A percentile compares a stretch with the other conserved stretches of the same genome.
phyloP scores from a whole-genome alignment of 2,113 vertebrate genomes.

The Dicentrarchus labrax region DNA sequence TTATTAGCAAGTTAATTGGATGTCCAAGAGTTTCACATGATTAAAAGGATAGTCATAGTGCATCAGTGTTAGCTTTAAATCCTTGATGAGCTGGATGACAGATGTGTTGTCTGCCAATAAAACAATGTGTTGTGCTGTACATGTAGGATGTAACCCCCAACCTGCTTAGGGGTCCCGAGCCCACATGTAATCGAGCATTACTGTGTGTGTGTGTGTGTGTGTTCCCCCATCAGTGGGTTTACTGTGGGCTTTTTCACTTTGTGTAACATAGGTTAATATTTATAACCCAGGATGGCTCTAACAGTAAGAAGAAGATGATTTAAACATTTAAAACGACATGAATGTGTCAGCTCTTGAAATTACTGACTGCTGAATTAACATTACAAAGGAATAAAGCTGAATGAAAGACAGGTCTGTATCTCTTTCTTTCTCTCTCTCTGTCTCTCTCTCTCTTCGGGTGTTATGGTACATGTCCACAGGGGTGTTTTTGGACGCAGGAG shows the following conservation, averaged over 20 bases:
- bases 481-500: not conserved
- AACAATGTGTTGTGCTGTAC: slow-evolving; percentile 17
- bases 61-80: slow-evolving; percentile 10
- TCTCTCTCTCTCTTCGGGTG: not conserved
- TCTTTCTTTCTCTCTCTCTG: not conserved
- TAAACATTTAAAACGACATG: slow-evolving; percentile 33
- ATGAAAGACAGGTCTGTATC: slow-evolving; percentile 13
- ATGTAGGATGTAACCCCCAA: slow-evolving; percentile 12
- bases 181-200: not conserved
- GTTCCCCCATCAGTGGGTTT: not conserved
- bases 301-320: slow-evolving; percentile 13
- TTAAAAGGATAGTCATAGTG: not conserved
- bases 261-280: slow-evolving; percentile 38
- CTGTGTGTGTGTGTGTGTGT: not conserved
- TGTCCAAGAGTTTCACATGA: not conserved
- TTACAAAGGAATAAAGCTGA: slow-evolving; percentile 54
- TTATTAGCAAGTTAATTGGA: not conserved
- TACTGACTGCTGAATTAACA: slow-evolving; percentile 25
- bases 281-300: slow-evolving; percentile 33
- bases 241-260: slow-evolving; percentile 11
- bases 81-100: not conserved
- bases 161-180: not conserved
- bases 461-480: not conserved
- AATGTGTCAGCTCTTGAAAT: slow-evolving; percentile 50
- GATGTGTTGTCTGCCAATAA: slow-evolving; percentile 9